Conservation (phyloP, 2,888 invertebrate genomes). For the Eucriotettix oculatus region DNA sequence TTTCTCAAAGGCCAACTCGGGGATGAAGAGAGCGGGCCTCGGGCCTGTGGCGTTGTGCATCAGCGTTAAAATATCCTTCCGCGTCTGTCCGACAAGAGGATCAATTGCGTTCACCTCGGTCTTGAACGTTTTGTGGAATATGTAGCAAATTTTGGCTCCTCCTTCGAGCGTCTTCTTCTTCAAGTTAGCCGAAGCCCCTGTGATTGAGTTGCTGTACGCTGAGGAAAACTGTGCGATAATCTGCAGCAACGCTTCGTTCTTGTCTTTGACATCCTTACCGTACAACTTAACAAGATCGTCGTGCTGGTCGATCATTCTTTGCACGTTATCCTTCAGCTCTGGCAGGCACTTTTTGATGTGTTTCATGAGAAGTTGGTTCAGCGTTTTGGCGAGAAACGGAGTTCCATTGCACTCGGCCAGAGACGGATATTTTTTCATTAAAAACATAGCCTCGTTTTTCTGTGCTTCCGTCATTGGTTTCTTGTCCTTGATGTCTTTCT, state of each 20-base stretch:
- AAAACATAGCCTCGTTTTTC: constrained; percentile 85
- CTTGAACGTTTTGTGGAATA: constrained; percentile 48
- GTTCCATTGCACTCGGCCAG: constrained; percentile 93
- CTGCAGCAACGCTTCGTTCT: constrained; percentile 89
- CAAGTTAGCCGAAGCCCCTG: constrained; percentile 93
- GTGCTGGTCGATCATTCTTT: constrained; percentile 95
- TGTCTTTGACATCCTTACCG: constrained; percentile 93
- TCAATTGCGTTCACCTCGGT: constrained; percentile 37
- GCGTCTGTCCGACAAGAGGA: constrained; percentile 37
- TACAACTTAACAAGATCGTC: constrained; percentile 90
- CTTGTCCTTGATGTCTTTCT: constrained; percentile 88
- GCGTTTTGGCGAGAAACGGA: constrained; percentile 87
- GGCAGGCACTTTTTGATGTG: constrained; percentile 98
- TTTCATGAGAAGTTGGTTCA: constrained; percentile 94
- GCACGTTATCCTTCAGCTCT: constrained; percentile 94
- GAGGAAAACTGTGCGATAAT: constrained; percentile 98
- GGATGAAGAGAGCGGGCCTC: constrained; percentile 26
- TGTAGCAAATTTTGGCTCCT: constrained; percentile 45
- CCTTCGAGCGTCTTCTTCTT: constrained; percentile 85
- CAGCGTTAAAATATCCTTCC: constrained; percentile 42
- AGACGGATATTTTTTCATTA: constrained; percentile 95
- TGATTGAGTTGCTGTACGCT: constrained; percentile 94
- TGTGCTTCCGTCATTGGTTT: constrained; percentile 63
- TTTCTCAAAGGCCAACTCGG: constrained; percentile 42
- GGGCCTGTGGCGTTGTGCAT: constrained; percentile 43